Evolutionary conservation across 2,888 invertebrate genomes (phyloP).

Genomic region (Cataglyphis altisquamis): DNA sequence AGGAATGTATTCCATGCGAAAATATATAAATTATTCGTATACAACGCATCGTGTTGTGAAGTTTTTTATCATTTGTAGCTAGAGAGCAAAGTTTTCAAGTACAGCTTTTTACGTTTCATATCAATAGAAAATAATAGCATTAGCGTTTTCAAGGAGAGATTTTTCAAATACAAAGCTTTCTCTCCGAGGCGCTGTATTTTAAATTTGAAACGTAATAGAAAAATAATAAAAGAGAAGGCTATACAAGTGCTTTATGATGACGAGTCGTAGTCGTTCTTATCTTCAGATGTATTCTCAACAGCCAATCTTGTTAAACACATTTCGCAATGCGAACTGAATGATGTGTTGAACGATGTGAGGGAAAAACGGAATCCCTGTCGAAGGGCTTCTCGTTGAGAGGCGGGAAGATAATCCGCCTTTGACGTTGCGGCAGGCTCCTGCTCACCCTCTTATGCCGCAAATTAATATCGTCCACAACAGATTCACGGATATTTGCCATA

Average conservation of each 20-base stretch:
- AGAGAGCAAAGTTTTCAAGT: not conserved
- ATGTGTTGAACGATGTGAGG: not conserved
- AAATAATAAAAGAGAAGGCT: not conserved
- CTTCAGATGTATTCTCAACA: constrained; percentile 10
- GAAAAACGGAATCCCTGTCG: constrained; percentile 22
- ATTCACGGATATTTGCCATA: not conserved
- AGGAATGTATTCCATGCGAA: not conserved
- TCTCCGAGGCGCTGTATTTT: not conserved
- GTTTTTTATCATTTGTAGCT: not conserved
- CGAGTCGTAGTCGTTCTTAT: not conserved
- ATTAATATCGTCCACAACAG: constrained; percentile 19
- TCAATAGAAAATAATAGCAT: not conserved
- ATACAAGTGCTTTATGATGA: not conserved
- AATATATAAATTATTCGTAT: constrained; percentile 23
- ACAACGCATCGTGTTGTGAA: not conserved
- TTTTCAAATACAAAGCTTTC: not conserved
- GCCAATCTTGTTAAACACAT: constrained; percentile 8
- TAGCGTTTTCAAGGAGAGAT: not conserved
- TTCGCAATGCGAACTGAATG: not conserved
- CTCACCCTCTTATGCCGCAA: constrained; percentile 6
- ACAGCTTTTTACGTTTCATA: not conserved
- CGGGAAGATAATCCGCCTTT: constrained; percentile 31
- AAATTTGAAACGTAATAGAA: not conserved
- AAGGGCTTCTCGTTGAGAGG: not conserved
- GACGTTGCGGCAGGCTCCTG: not conserved